Evolutionary conservation across 2,888 invertebrate species (phyloP).

Genomic region (Syritta pipiens): DNA sequence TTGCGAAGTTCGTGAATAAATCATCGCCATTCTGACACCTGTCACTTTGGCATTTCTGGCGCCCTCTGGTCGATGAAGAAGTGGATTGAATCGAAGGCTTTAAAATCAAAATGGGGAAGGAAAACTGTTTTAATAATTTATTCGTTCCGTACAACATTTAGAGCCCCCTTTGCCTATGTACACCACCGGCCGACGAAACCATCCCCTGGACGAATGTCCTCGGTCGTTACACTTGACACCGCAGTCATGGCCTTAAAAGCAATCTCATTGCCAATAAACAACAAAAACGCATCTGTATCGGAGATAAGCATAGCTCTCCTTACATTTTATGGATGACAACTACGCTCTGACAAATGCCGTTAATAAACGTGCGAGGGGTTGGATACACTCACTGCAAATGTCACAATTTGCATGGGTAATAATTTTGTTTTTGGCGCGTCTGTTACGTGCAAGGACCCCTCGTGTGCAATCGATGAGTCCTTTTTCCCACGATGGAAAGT

Average conservation of each 20-base stretch:
- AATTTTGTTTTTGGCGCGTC: conserved; percentile 54
- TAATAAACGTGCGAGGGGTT: conserved; percentile 39
- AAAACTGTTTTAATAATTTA: too few relatives aligned
- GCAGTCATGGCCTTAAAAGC: conserved; percentile 13
- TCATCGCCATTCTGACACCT: too few relatives aligned
- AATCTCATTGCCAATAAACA: background rate
- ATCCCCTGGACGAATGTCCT: conserved; percentile 15
- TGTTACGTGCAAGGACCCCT: background rate
- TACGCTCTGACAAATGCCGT: conserved; percentile 8
- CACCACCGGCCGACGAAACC: background rate
- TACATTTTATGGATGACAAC: conserved; percentile 24
- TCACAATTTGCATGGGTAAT: conserved; percentile 67
- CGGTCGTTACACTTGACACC: conserved; percentile 9
- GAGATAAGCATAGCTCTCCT: conserved; percentile 15
- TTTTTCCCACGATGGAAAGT: conserved; percentile 52
- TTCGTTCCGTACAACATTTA: too few relatives aligned
- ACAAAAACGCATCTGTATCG: conserved; percentile 21
- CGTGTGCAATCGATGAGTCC: background rate
- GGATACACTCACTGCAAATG: conserved; percentile 33
- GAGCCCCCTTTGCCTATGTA: background rate
- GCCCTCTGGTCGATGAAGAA: too few relatives aligned
- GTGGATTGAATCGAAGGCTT: too few relatives aligned
- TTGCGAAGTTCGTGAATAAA: too few relatives aligned
- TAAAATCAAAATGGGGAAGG: too few relatives aligned
- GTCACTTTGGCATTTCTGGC: too few relatives aligned